These are phyloP conservation scores for Channa striata DNA, from an alignment of 2,797 vertebrate genomes.

Conservation along the genomic window DNA sequence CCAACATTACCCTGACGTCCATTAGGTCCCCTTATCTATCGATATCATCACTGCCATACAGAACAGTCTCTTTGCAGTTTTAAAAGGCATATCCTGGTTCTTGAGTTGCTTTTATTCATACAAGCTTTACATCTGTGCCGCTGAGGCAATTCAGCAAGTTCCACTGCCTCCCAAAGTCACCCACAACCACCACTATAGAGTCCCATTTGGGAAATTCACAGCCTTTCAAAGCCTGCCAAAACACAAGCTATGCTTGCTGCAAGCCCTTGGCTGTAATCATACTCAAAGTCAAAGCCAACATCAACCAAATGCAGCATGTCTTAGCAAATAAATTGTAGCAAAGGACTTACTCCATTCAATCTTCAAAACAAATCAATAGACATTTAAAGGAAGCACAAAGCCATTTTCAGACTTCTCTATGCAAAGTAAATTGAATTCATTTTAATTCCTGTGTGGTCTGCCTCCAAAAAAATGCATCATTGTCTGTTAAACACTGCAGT, in stretches of 20 bases:
- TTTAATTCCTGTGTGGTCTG: not conserved
- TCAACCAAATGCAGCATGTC: slow-evolving; percentile 14
- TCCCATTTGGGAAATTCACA: slow-evolving; percentile 31
- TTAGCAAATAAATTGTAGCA: slow-evolving; percentile 2
- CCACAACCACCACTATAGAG: slow-evolving; percentile 1
- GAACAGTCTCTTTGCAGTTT: slow-evolving; percentile 10
- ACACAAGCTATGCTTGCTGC: slow-evolving; percentile 21
- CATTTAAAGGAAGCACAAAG: slow-evolving; percentile 1
- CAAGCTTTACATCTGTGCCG: slow-evolving; percentile 13
- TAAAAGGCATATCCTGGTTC: slow-evolving; percentile 20
- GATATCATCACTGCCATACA: not conserved
- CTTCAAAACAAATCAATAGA: not conserved
- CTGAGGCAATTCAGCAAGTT: slow-evolving; percentile 28
- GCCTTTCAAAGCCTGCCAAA: slow-evolving; percentile 31
- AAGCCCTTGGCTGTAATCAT: slow-evolving; percentile 24
- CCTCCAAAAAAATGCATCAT: not conserved
- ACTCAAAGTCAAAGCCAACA: slow-evolving; percentile 35
- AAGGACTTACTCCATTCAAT: not conserved
- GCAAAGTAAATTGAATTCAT: not conserved
- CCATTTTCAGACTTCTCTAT: not conserved
- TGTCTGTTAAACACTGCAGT: not conserved
- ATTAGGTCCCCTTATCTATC: slow-evolving; percentile 9
- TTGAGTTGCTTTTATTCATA: slow-evolving; percentile 32
- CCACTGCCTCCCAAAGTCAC: slow-evolving; percentile 35
- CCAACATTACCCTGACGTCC: not conserved